phyloP scores from a whole-genome alignment of 2,888 invertebrate genomes.

The Psylliodes chrysocephalus region DNA sequence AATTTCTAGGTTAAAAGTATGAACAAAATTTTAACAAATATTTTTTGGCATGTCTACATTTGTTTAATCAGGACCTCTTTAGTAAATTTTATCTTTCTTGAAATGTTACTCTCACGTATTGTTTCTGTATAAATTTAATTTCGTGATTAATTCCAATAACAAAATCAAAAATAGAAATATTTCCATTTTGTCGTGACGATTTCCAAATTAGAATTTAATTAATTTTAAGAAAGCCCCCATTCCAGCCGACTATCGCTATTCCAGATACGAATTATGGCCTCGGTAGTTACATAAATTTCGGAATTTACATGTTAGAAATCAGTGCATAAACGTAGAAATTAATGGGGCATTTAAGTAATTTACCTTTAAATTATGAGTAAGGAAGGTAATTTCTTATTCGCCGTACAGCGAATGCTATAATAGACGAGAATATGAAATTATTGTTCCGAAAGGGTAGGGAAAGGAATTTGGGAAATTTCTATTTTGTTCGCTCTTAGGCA shows the following conservation, averaged over 20 bases:
- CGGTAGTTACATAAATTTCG: conserved; percentile 31
- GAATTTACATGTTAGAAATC: conserved; percentile 46
- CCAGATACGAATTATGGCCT: conserved; percentile 23
- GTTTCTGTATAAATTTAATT: too few relatives aligned
- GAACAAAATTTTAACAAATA: too few relatives aligned
- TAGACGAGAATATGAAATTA: conserved; percentile 46
- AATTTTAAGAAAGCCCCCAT: conserved; percentile 8
- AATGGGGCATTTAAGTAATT: conserved; percentile 62
- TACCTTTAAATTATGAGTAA: conserved; percentile 59
- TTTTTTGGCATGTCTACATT: too few relatives aligned
- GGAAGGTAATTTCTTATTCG: conserved; percentile 51
- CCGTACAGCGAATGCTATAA: conserved; percentile 20
- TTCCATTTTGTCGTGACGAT: not conserved
- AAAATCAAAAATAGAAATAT: too few relatives aligned
- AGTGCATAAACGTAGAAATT: conserved; percentile 58
- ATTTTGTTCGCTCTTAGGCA: too few relatives aligned
- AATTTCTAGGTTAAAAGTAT: too few relatives aligned
- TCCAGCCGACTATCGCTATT: conserved; percentile 11
- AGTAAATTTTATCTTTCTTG: too few relatives aligned
- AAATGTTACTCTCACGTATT: too few relatives aligned
- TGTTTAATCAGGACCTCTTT: too few relatives aligned
- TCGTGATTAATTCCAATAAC: too few relatives aligned
- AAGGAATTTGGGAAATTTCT: conserved; percentile 20
- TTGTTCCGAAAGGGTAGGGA: conserved; percentile 34
- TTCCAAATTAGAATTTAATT: conserved; percentile 6